Evolutionary conservation across 2,888 invertebrate genomes (phyloP).

Genomic region (Suillia variegata): DNA sequence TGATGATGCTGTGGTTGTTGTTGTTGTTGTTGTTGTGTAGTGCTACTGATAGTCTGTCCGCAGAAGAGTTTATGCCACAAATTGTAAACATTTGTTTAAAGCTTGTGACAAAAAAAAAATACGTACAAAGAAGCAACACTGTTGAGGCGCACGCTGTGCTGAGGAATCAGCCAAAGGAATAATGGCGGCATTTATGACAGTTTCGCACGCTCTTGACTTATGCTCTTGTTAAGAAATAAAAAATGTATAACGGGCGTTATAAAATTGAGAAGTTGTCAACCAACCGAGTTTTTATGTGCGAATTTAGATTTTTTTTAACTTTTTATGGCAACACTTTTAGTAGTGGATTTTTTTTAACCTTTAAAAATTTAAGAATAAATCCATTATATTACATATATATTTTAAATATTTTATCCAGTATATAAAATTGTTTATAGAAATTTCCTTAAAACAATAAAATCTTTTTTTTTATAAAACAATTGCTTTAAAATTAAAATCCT

Average conservation of each 20-base stretch:
- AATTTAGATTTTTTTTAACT: background rate
- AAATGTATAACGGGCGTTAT: background rate
- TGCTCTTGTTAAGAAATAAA: background rate
- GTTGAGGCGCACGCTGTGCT: background rate
- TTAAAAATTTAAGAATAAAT: too few species aligned
- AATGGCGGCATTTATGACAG: background rate
- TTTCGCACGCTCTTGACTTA: conserved; percentile 2
- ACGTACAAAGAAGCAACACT: background rate
- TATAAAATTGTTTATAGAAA: too few species aligned
- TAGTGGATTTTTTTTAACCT: background rate
- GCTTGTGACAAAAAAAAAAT: background rate
- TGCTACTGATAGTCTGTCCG: background rate
- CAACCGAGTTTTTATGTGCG: background rate
- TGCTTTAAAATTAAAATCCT: too few species aligned
- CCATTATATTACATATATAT: too few species aligned
- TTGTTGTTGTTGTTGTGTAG: background rate
- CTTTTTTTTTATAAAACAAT: too few species aligned
- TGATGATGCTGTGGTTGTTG: background rate
- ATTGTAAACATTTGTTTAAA: conserved; percentile 24
- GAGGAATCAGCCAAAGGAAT: background rate
- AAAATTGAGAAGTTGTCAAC: background rate
- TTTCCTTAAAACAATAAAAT: too few species aligned
- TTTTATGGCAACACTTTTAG: too few species aligned
- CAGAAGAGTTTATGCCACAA: conserved; percentile 25
- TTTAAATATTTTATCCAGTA: too few species aligned